Base-by-base conservation (phyloP, 2,113 vertebrate species). In the Reinhardtius hippoglossoides region DNA sequence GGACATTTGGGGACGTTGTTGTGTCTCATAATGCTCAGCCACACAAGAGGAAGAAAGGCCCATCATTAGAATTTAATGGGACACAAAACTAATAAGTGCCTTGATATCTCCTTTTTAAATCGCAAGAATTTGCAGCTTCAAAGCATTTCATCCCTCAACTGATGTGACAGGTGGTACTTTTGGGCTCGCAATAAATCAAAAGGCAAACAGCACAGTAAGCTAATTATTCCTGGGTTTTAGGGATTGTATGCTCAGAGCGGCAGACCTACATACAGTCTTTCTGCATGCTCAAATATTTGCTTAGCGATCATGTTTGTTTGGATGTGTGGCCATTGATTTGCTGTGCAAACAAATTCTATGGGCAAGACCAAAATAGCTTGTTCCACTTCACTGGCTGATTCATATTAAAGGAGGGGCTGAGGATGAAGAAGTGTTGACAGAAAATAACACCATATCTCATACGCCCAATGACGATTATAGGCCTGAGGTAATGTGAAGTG, bases 271-370 rank as follows among this genome's bases (percentile, higher is more conserved):
- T 73, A 78, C 78, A 75, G 61, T 83, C 84, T 85, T 90, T 87
- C 76, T 85, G 85, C 78, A 74, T 85, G 56, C 57, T 80, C 83
- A 91, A 93, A 94, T 93, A 92, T 94, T 94, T 93, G 88, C 88
- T 67, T 80, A 86, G 87, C 35, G 80, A 83, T 92, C 80, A 76
- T 84, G 74, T 91, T 89, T 92, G 89, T 93, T 94, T 93, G 91
- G 84, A 44, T 87, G 66, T 83, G 82, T 84, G 81, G 83, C 74
- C 86, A 91, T 83, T 90, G 92, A 92, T 92, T 92, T 90, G 83
- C 86, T 81, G 84, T 72, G 81, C 76, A 87, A 89, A 92, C 85
- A 90, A 80, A 85, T 92, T 87, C 64, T 74, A 80, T 60, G 75
- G 59, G 80, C 74, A 54, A 60, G 78, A 84, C 76, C 58, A 76